phyloP scores from a whole-genome alignment of 2,888 invertebrate species.

The Xestobium rufovillosum region DNA sequence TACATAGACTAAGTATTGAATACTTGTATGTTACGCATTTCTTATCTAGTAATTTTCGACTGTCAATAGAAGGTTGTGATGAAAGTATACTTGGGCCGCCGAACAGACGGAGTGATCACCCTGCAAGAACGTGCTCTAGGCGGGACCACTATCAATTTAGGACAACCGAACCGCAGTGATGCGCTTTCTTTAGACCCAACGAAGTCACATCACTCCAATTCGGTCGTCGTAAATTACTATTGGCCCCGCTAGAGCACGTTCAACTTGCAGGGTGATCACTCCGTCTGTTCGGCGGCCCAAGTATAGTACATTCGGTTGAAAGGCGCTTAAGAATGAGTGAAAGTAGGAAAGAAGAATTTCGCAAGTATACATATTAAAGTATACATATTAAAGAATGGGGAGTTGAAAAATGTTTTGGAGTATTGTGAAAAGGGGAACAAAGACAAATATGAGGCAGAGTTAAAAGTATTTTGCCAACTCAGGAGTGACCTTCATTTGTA shows the following conservation, averaged over 20 bases:
- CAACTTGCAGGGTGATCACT: too few species aligned
- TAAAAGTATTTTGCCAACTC: conserved; percentile 23
- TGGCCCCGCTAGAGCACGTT: too few species aligned
- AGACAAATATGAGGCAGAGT: conserved; percentile 12
- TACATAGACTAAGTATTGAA: conserved; percentile 4
- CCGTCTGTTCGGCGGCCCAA: too few species aligned
- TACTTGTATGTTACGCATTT: conserved; percentile 10
- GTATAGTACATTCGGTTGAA: conserved; percentile 10
- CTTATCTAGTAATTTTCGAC: conserved; percentile 8
- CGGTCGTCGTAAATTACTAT: too few species aligned
- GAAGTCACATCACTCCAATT: too few species aligned
- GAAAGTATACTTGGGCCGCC: conserved; percentile 6
- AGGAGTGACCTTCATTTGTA: conserved; percentile 22
- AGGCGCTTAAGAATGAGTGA: conserved; percentile 17
- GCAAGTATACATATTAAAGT: conserved; percentile 12
- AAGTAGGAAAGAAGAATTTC: conserved; percentile 13
- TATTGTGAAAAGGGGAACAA: conserved; percentile 15
- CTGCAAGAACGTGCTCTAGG: too few species aligned
- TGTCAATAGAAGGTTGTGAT: conserved; percentile 4
- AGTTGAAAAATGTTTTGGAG: conserved; percentile 10
- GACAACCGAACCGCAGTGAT: too few species aligned
- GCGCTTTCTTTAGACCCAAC: too few species aligned
- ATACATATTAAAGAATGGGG: conserved; percentile 10
- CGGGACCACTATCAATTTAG: too few species aligned
- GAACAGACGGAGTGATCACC: too few species aligned